Percentiles rank a stretch among this genome's conserved stretches.
phyloP scores from a whole-genome alignment of 2,113 vertebrate species.

The Gopherus flavomarginatus region DNA sequence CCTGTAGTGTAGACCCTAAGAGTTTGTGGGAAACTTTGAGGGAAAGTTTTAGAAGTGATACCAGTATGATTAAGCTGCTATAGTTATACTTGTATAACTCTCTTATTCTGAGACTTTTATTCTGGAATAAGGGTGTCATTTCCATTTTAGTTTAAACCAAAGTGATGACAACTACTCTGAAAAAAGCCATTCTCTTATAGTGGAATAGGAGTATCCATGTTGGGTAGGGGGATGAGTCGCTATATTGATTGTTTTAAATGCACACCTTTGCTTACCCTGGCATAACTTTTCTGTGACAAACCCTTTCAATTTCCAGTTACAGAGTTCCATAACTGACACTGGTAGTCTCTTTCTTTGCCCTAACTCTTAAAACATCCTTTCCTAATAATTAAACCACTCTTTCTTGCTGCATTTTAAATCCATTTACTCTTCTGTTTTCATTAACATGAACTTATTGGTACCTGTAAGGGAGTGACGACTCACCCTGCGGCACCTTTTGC shows the following conservation, averaged over 20 bases:
- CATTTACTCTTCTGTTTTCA: not conserved
- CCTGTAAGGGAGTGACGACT: no score
- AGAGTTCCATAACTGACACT: not conserved
- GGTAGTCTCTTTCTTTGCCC: not conserved
- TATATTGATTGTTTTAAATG: not conserved
- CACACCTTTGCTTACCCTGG: not conserved
- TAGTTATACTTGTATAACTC: not conserved
- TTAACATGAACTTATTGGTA: not conserved
- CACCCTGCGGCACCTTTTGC: no score
- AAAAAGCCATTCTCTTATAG: not conserved
- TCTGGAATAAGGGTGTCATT: not conserved
- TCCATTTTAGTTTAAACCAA: not conserved
- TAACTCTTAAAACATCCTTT: not conserved
- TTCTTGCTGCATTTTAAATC: not conserved
- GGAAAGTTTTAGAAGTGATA: not conserved
- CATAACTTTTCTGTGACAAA: not conserved
- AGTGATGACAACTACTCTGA: not conserved
- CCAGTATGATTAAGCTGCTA: accelerated
- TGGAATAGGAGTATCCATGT: not conserved
- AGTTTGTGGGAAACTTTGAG: not conserved
- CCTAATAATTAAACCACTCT: not conserved
- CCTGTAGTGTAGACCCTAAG: no score
- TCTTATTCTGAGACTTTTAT: not conserved
- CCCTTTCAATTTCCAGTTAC: not conserved
- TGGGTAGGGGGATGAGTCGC: not conserved